Base-by-base conservation (phyloP, 2,888 invertebrate species). In the Polymixis flavicincta region DNA sequence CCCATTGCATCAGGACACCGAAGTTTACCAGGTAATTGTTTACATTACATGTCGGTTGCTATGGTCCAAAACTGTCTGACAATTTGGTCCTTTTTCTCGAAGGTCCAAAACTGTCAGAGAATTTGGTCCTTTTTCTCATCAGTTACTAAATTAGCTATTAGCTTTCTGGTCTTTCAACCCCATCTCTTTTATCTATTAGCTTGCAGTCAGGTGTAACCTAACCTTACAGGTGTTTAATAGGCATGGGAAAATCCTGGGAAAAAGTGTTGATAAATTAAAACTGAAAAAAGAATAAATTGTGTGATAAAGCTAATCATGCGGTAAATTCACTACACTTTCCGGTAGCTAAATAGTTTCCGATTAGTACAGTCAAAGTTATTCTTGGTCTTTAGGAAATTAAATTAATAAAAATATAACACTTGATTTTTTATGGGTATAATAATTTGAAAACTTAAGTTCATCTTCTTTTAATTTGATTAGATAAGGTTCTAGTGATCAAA, bases 1-100 rank as follows among this genome's bases (percentile, higher is more conserved):
- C 92, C 0, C 93, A 92, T 72, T 92, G 92, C 72, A 86, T 92
- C 32, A 86, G 68, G 13, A 82, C 76, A 17, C 87, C 82, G 0
- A 87, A 85, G n/a, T 79, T 74, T 54, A 87, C 78, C 25, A 79
- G 80, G 89, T 89, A 76, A n/a, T 74, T 3, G 13, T 28, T 48
- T 25, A 45, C 7, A 11, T 19, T 0, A 22, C 13, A 17, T 52
- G 17, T 25, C 7, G 13, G 1, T 73, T 32, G 25, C 37, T 37
- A 37, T 17, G 25, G 11, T 28, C 22, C 25, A 0, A 72, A 48
- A n/a, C 2, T 32, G 1, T 22, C 54, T 25, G 5, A 48, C 0
- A 50, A 55, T 9, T n/a, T n/a, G n/a, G n/a, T n/a, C n/a, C n/a
- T n/a, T n/a, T n/a, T n/a, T n/a, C n/a, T n/a, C n/a, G n/a, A n/a